Conservation (phyloP, 1,140 invertebrate species). For the Achatina immaculata region DNA sequence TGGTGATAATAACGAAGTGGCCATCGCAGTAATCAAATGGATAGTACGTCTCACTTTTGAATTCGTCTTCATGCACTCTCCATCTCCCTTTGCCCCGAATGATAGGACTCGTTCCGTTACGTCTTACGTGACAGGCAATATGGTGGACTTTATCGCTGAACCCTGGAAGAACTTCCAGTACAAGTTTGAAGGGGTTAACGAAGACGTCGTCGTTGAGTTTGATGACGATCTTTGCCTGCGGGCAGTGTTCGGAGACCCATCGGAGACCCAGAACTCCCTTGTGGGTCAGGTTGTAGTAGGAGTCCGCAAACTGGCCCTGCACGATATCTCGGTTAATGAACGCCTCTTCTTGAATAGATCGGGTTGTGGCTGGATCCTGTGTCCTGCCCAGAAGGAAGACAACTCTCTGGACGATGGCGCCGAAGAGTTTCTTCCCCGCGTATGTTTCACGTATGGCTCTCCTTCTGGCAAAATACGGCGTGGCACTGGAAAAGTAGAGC, state of each 20-base stretch:
- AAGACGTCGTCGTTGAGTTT: slow-evolving; percentile 93
- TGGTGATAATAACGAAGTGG: slow-evolving; percentile 2
- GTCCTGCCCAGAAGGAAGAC: slow-evolving; percentile 54
- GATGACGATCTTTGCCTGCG: slow-evolving; percentile 78
- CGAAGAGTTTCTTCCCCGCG: not conserved
- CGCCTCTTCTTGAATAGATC: slow-evolving; percentile 45
- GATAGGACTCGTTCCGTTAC: slow-evolving; percentile 42
- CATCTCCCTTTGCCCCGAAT: slow-evolving; percentile 45
- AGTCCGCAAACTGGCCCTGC: slow-evolving; percentile 59
- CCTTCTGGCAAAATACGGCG: not conserved
- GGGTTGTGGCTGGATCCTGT: slow-evolving; percentile 33
- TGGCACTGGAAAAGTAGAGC: not conserved
- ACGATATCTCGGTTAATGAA: slow-evolving; percentile 53
- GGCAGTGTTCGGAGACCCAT: slow-evolving; percentile 81
- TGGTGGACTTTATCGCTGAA: slow-evolving; percentile 27
- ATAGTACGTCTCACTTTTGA: slow-evolving; percentile 43
- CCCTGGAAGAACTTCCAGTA: slow-evolving; percentile 34
- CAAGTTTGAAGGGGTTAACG: slow-evolving; percentile 77
- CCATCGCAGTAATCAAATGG: slow-evolving; percentile 46
- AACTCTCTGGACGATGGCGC: slow-evolving; percentile 22
- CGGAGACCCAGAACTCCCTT: slow-evolving; percentile 85
- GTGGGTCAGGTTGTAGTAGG: slow-evolving; percentile 56
- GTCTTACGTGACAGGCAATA: slow-evolving; percentile 48
- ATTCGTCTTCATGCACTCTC: slow-evolving; percentile 46
- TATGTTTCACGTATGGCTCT: not conserved